Base-by-base conservation (phyloP, 2,113 vertebrate species). In the Synodontis membranacea region DNA sequence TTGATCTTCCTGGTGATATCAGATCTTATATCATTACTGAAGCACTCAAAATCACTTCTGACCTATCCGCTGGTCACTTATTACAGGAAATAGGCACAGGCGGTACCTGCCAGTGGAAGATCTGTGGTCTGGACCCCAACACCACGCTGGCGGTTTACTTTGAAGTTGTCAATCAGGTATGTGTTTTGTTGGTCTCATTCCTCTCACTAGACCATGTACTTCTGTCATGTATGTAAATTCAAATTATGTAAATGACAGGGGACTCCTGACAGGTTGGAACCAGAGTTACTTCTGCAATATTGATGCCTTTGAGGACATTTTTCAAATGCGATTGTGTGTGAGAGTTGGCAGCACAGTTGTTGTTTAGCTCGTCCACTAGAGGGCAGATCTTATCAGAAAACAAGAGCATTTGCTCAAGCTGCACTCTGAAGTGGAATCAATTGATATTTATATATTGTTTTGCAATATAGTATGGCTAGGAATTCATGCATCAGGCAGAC, bases 141-240 rank as follows among this genome's bases (percentile, higher is more conserved):
- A 97, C 97, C 91, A 99, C 98, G 0, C 92, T 99, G 89, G 98
- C 97, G 4, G 92, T 99, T 39, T 99, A 98, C 93, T 98, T 99
- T 84, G 98, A 99, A 86, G 97, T 99, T 58, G 97, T 99, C 80
- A 99, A 98, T 93, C 98, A 99, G 97, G 98, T 99, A 96, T 44
- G 44, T 23, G 46, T 75, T 58, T 50, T 80, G 58, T 72, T n/a
- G 46, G 19, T 31, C 52, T 39, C 12, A 79, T 0, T 52, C 44
- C 0, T 46, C n/a, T 46, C 3, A 78, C 17, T 34, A 46, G 44
- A 62, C 54, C 37, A 31, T 46, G 34, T 60, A 3, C 19, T 72
- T 72, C 37, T 17, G 42, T 4, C 21, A 72, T 9, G n/a, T 39
- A 72, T 42, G 37, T 42, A 7, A 14, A 72, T 23, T 8, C 11